These are phyloP conservation scores for Ageneiosus marmoratus DNA, from an alignment of 2,113 vertebrate genomes.

Conservation along the genomic window DNA sequence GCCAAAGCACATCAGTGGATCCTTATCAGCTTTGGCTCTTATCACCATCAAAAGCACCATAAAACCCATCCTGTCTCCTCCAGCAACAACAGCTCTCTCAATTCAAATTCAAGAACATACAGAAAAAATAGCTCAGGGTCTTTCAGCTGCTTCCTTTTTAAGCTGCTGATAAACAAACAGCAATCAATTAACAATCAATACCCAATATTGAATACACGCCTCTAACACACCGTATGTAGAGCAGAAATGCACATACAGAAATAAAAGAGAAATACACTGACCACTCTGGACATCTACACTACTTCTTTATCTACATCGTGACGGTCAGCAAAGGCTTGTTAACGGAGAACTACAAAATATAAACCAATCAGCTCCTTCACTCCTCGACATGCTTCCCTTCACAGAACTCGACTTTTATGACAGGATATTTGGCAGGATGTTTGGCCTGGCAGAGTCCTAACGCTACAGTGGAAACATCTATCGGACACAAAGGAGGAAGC, in stretches of 20 bases:
- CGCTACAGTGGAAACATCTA: constrained; percentile 40
- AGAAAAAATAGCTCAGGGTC: neutral
- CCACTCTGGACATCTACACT: neutral
- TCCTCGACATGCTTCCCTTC: neutral
- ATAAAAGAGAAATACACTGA: neutral
- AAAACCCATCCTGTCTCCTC: neutral
- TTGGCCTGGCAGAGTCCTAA: constrained; percentile 10
- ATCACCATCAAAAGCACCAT: neutral
- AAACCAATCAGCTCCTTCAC: neutral
- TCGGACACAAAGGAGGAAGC: constrained; percentile 39
- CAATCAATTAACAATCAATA: neutral
- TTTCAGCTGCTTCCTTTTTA: neutral
- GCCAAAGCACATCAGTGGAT: neutral
- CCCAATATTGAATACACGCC: neutral
- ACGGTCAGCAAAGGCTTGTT: constrained; percentile 7
- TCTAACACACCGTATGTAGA: neutral
- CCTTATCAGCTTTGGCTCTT: neutral
- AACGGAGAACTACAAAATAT: neutral
- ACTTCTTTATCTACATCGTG: neutral
- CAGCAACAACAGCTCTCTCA: neutral
- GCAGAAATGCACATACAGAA: neutral
- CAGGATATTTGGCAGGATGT: constrained; percentile 28
- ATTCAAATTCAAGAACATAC: neutral
- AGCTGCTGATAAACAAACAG: neutral
- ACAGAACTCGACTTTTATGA: constrained; percentile 5